These are phyloP conservation scores for Neolamprologus caudopunctatus DNA, from an alignment of 2,113 vertebrate genomes.

Conservation along the genomic window DNA sequence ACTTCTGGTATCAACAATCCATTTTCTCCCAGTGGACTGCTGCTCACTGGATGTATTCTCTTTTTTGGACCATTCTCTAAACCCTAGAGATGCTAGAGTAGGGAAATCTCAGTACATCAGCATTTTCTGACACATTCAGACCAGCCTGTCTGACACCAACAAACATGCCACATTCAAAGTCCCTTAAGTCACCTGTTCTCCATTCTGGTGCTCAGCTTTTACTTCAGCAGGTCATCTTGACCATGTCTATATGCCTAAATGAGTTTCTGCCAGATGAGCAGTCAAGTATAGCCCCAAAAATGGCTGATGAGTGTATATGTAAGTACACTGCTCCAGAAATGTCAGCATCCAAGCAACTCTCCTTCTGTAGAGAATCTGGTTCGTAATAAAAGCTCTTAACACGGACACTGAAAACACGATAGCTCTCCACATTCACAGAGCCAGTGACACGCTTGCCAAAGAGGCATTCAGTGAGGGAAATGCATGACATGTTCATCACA, in stretches of 20 bases:
- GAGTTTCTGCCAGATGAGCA: not conserved
- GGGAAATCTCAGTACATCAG: not conserved
- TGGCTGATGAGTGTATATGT: not conserved
- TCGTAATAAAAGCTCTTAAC: not conserved
- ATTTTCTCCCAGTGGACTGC: not conserved
- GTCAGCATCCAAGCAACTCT: not conserved
- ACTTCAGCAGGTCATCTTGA: not conserved
- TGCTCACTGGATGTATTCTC: not conserved
- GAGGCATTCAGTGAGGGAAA: not conserved
- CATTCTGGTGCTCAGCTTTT: not conserved
- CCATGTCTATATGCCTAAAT: not conserved
- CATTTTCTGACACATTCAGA: not conserved
- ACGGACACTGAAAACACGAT: not conserved
- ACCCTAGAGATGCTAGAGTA: not conserved
- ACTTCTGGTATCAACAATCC: not conserved
- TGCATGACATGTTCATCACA: not conserved
- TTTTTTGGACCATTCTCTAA: not conserved
- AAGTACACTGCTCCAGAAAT: not conserved
- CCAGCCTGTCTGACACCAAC: not conserved
- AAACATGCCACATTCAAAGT: not conserved
- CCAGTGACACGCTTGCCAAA: not conserved
- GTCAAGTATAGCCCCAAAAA: not conserved
- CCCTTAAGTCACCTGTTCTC: accelerated
- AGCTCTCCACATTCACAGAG: not conserved
- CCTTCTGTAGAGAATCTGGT: not conserved